phyloP scores from a whole-genome alignment of 30 jellyfish, hydroid and myxozoan species.

The Aurelia sp. region DNA sequence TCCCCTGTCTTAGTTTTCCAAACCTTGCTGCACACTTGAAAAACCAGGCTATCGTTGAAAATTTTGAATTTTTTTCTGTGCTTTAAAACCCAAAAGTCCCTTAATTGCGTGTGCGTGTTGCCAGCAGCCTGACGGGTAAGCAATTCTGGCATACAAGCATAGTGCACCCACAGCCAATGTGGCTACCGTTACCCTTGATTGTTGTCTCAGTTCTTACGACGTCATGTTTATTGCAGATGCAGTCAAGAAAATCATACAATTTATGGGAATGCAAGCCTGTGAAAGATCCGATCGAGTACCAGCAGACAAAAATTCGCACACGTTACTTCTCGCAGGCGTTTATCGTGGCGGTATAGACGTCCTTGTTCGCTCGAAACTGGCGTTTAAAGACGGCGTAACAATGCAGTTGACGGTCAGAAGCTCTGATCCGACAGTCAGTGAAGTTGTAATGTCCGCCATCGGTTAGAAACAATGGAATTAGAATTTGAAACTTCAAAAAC shows the following conservation, averaged over 20 bases:
- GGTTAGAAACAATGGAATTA: constrained; percentile 52
- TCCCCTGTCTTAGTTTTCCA: background rate
- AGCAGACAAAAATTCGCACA: constrained; percentile 91
- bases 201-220: no score
- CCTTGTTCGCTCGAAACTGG: constrained; percentile 91
- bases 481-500: background rate
- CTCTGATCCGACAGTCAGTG: constrained; percentile 87
- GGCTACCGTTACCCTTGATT: no score
- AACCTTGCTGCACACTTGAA: no score
- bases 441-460: constrained; percentile 97
- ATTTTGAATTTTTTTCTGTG: no score
- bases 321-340: constrained; percentile 96
- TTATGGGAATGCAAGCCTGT: constrained; percentile 98
- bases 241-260: constrained; percentile 87
- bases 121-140: no score
- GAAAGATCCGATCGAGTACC: constrained; percentile 98
- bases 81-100: no score
- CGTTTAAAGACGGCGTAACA: constrained; percentile 94
- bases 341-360: constrained; percentile 98
- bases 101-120: no score
- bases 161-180: no score
- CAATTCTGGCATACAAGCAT: no score
- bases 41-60: no score
- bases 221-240: constrained; percentile 74
- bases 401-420: constrained; percentile 98